Evolutionary conservation across 2,113 vertebrate genomes (phyloP).

Genomic region (Otis tarda): DNA sequence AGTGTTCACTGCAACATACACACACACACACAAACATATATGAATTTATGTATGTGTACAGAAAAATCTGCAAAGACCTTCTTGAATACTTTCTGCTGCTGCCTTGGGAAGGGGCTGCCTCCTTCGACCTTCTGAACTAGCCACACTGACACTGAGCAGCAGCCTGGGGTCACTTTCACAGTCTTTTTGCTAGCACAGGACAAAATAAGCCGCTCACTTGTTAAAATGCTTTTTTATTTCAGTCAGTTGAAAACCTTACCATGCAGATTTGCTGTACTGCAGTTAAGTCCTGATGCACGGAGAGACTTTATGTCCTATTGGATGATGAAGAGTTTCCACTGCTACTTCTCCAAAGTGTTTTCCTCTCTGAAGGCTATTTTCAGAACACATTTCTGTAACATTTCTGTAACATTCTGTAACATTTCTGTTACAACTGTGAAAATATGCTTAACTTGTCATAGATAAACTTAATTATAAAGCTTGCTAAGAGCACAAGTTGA

Average conservation of each 20-base stretch:
- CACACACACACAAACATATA: too few species aligned
- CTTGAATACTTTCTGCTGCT: neutral
- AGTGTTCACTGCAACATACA: neutral
- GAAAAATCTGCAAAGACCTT: neutral
- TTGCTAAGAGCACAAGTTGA: neutral
- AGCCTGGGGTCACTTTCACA: neutral
- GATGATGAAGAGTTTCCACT: neutral
- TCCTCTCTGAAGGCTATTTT: neutral
- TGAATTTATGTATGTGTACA: neutral
- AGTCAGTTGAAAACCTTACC: neutral
- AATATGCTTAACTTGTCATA: neutral
- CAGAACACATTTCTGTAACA: neutral
- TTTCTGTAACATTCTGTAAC: too few species aligned
- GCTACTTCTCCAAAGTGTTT: neutral
- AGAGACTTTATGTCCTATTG: neutral
- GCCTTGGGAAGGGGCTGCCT: neutral
- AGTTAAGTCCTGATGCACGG: neutral
- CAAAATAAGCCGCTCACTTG: neutral
- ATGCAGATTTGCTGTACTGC: neutral
- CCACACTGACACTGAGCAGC: rapidly evolving
- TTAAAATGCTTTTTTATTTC: neutral
- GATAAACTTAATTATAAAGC: neutral
- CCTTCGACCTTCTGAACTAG: neutral
- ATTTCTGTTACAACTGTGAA: neutral
- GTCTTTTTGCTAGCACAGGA: neutral